Percentiles rank a stretch among this genome's conserved stretches.
phyloP scores from a whole-genome alignment of 1,140 invertebrate species.

The Rhyzopertha dominica region DNA sequence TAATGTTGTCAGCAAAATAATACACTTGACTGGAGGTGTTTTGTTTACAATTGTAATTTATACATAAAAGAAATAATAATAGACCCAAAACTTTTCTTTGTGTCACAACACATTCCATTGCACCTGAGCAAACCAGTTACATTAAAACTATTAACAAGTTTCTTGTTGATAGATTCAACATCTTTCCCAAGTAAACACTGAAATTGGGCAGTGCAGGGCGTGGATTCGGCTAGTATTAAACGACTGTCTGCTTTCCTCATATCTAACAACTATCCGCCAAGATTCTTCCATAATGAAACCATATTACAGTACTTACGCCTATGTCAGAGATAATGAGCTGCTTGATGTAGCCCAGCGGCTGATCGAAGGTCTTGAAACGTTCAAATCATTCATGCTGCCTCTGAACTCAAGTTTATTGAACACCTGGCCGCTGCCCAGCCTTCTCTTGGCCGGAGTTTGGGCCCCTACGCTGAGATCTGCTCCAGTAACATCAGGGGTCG shows the following conservation, averaged over 20 bases:
- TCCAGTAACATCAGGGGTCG: constrained; percentile 50
- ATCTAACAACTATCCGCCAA: constrained; percentile 69
- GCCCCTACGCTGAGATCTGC: constrained; percentile 67
- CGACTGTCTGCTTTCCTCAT: constrained; percentile 81
- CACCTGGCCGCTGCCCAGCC: constrained; percentile 78
- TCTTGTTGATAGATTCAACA: too few species aligned
- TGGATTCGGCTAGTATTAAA: constrained; percentile 87
- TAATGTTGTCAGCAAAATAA: too few species aligned
- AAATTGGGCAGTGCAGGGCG: constrained; percentile 84
- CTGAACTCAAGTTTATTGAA: constrained; percentile 87
- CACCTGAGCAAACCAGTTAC: too few species aligned
- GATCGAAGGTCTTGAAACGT: constrained; percentile 71
- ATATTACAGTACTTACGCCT: constrained; percentile 74
- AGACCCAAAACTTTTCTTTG: too few species aligned
- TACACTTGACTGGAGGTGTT: too few species aligned
- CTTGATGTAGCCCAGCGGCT: constrained; percentile 71
- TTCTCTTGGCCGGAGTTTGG: constrained; percentile 81
- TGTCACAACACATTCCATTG: too few species aligned
- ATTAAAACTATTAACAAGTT: too few species aligned
- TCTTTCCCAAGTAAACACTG: constrained; percentile 75
- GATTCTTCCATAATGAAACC: constrained; percentile 67
- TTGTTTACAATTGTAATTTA: too few species aligned
- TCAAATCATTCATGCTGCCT: constrained; percentile 73
- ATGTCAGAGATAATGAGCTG: constrained; percentile 72
- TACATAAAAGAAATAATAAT: too few species aligned